Percentiles rank a stretch among this genome's conserved stretches.
phyloP scores from a whole-genome alignment of 2,888 invertebrate genomes.

The Patella depressa region DNA sequence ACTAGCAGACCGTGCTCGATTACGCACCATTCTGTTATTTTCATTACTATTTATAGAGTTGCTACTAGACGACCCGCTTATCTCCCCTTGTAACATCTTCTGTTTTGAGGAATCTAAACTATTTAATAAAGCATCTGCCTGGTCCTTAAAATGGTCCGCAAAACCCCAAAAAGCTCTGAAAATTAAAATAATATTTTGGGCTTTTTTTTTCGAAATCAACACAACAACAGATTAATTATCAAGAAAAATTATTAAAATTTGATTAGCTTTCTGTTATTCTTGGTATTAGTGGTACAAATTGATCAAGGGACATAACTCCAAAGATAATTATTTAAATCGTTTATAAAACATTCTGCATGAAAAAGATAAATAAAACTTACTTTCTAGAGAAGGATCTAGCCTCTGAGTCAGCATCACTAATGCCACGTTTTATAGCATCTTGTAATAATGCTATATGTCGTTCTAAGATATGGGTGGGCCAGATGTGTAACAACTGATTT shows the following conservation, averaged over 20 bases:
- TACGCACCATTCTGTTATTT: slow-evolving; percentile 35
- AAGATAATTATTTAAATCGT: not conserved
- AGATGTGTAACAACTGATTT: slow-evolving; percentile 85
- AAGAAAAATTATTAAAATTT: not conserved
- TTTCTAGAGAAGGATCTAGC: slow-evolving; percentile 86
- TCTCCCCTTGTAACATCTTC: slow-evolving; percentile 77
- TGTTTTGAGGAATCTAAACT: slow-evolving; percentile 86
- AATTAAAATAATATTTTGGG: not conserved
- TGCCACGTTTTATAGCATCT: slow-evolving; percentile 84
- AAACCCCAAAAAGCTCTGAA: slow-evolving; percentile 90
- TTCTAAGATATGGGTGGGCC: slow-evolving; percentile 88
- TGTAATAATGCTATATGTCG: slow-evolving; percentile 83
- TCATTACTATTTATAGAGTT: slow-evolving; percentile 68
- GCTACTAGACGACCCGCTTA: slow-evolving; percentile 72
- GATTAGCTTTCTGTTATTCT: not conserved
- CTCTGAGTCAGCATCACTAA: slow-evolving; percentile 93
- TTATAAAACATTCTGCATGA: too few species aligned
- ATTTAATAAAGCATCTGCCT: slow-evolving; percentile 87
- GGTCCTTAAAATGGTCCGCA: slow-evolving; percentile 89
- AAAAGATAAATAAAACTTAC: slow-evolving; percentile 73
- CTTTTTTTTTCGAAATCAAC: not conserved
- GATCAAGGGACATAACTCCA: not conserved
- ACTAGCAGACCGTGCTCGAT: slow-evolving; percentile 59
- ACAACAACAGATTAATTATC: not conserved
- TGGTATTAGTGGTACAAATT: not conserved